Evolutionary conservation across 2,113 vertebrate species (phyloP).

Genomic region (Clupea harengus): DNA sequence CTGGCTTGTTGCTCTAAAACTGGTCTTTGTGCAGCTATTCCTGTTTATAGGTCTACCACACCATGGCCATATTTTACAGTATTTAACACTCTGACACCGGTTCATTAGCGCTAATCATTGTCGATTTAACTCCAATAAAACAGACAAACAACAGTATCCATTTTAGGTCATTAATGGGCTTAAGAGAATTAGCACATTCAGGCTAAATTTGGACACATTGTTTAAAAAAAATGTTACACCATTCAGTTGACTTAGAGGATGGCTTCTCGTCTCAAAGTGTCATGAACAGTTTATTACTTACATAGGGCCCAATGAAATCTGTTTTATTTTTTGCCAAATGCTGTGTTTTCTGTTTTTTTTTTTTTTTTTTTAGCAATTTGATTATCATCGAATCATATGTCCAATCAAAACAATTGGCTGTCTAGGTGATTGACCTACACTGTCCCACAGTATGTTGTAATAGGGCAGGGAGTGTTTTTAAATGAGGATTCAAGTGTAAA

Average conservation of each 20-base stretch:
- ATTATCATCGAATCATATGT: no score
- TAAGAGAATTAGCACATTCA: neutral
- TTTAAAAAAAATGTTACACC: neutral
- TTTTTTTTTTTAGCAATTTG: no score
- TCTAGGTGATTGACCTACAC: no score
- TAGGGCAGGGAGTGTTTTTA: no score
- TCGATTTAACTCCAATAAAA: slow-evolving; percentile 4
- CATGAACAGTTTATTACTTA: neutral
- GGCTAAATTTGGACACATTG: neutral
- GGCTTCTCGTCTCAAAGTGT: neutral
- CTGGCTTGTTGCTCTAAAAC: neutral
- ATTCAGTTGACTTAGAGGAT: neutral
- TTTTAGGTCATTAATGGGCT: neutral
- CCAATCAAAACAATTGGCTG: no score
- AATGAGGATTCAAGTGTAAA: no score
- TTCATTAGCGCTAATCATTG: slow-evolving; percentile 1
- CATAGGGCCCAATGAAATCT: neutral
- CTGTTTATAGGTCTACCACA: neutral
- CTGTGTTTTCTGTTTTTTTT: no score
- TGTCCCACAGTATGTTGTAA: no score
- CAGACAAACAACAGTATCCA: neutral
- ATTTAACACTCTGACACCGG: neutral
- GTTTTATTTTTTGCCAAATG: no score
- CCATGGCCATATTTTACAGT: neutral
- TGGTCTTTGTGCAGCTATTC: slow-evolving; percentile 11